Percentiles rank a stretch among this genome's conserved stretches.
Conservation (phyloP, 2,888 invertebrate genomes). For the Archaeoteleia sp. region DNA sequence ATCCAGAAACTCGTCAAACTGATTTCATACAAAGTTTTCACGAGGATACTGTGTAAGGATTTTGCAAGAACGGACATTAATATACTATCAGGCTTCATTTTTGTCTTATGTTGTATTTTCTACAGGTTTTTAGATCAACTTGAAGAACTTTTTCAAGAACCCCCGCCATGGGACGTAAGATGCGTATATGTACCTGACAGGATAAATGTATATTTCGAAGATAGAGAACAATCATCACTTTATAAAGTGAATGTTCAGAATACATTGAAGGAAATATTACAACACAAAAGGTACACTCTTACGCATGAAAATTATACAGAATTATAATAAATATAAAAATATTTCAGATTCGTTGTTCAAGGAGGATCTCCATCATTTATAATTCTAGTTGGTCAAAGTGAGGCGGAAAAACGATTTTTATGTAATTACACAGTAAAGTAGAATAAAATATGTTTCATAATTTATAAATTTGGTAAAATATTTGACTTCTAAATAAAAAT, state of each 20-base stretch:
- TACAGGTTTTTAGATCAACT: conserved; percentile 79
- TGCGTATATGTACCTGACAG: conserved; percentile 79
- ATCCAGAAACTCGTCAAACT: conserved; percentile 90
- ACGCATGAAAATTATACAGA: conserved; percentile 13
- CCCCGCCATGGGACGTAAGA: conserved; percentile 83
- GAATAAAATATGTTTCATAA: too few species aligned
- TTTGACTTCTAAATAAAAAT: background rate
- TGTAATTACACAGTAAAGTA: conserved; percentile 73
- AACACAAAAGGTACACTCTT: conserved; percentile 76
- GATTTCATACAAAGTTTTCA: conserved; percentile 90
- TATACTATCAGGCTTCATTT: conserved; percentile 20
- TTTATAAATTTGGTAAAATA: background rate
- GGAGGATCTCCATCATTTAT: conserved; percentile 82
- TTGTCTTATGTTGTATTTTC: conserved; percentile 21
- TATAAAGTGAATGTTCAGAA: conserved; percentile 78
- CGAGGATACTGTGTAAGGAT: conserved; percentile 81
- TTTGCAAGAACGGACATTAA: conserved; percentile 23
- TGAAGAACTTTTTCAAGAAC: conserved; percentile 81
- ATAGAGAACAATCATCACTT: conserved; percentile 78
- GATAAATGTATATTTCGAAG: conserved; percentile 85
- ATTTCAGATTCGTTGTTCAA: conserved; percentile 78
- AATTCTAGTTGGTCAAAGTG: conserved; percentile 78
- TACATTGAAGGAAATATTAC: conserved; percentile 79
- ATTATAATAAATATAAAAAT: conserved; percentile 31
- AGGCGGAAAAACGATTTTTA: conserved; percentile 78